Evolutionary conservation across 2,888 invertebrate species (phyloP).

Genomic region (Synanthedon tipuliformis): DNA sequence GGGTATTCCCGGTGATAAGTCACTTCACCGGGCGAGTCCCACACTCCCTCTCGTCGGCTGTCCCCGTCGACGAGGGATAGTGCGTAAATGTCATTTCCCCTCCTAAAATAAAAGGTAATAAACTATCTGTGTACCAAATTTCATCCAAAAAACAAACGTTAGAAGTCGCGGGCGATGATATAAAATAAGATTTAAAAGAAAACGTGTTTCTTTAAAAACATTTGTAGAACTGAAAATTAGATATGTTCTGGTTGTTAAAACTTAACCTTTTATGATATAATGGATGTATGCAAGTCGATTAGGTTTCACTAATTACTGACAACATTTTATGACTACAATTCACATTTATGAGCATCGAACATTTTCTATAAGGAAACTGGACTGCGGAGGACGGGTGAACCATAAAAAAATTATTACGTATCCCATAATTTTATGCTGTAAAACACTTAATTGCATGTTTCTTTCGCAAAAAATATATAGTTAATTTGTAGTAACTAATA

Average conservation of each 20-base stretch:
- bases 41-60: too few relatives aligned
- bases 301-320: slow-evolving; percentile 61
- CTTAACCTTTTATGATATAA: slow-evolving; percentile 31
- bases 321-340: slow-evolving; percentile 53
- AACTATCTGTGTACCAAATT: too few relatives aligned
- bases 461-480: neutral
- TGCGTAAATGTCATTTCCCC: too few relatives aligned
- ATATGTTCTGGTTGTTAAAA: neutral
- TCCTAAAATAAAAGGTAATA: too few relatives aligned
- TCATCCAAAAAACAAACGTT: neutral
- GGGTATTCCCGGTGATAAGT: too few relatives aligned
- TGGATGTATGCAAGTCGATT: slow-evolving; percentile 52
- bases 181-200: too few relatives aligned
- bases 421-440: slow-evolving; percentile 44
- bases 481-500: too few relatives aligned
- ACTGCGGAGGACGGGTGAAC: slow-evolving; percentile 28
- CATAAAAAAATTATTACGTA: slow-evolving; percentile 50
- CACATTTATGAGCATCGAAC: slow-evolving; percentile 52
- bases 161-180: too few relatives aligned
- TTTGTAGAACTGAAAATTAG: too few relatives aligned
- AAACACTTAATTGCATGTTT: slow-evolving; percentile 13
- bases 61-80: too few relatives aligned
- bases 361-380: slow-evolving; percentile 44
- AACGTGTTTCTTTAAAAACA: too few relatives aligned
- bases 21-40: too few relatives aligned